Evolutionary conservation across 2,888 invertebrate genomes (phyloP).

Genomic region (Leptothorax acervorum): DNA sequence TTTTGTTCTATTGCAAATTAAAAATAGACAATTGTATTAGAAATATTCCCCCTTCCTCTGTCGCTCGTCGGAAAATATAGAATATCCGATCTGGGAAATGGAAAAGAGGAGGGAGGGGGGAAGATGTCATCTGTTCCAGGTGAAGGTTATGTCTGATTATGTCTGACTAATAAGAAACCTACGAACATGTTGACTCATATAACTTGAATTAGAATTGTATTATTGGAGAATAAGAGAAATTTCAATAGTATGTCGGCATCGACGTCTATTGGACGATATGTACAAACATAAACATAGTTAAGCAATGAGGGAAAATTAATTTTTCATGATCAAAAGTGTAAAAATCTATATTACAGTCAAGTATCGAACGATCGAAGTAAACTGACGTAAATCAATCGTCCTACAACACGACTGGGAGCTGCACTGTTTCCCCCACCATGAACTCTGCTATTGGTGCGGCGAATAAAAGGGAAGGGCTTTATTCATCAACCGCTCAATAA

Average conservation of each 20-base stretch:
- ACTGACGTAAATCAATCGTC: constrained; percentile 50
- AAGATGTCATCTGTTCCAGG: not conserved
- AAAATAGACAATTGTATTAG: not conserved
- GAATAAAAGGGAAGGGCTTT: constrained; percentile 53
- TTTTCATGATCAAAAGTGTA: constrained; percentile 10
- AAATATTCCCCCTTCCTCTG: not conserved
- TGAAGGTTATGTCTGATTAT: not conserved
- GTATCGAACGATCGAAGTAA: constrained; percentile 18
- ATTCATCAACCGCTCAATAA: constrained; percentile 63
- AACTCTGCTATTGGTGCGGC: constrained; percentile 33
- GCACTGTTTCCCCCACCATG: constrained; percentile 59
- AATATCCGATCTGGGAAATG: not conserved
- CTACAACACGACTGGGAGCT: constrained; percentile 26
- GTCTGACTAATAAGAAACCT: not conserved
- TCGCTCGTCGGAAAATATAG: not conserved
- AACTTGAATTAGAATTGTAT: not conserved
- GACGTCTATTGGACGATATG: not conserved
- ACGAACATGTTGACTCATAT: not conserved
- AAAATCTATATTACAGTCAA: constrained; percentile 1
- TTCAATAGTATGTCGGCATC: not conserved
- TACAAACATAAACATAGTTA: not conserved
- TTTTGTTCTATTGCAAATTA: not conserved
- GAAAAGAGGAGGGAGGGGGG: not conserved
- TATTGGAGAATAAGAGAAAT: not conserved
- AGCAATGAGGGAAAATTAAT: not conserved